Evolutionary conservation across 2,113 vertebrate genomes (phyloP), one percentile per base, ranked within the genome.

Genomic region (Tetrao urogallus): DNA sequence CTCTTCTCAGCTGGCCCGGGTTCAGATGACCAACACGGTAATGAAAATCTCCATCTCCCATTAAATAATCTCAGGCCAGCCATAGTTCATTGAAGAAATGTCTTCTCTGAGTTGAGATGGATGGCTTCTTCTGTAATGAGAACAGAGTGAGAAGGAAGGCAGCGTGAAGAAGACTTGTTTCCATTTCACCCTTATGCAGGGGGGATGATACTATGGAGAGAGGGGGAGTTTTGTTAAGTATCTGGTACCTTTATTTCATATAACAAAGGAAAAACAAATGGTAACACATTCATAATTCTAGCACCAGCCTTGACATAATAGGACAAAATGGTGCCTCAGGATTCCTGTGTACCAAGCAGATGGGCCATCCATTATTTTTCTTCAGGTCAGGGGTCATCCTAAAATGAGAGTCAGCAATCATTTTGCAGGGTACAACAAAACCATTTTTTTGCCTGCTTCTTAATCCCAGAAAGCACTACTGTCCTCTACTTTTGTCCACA

Each of bases 391-490:
- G 40, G 95, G 82, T 96, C 86, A 89, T 30, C 73, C 66, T 81
- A 90, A 94, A 94, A 86, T 0, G 52, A 92, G 91, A 93, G 89
- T 78, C 85, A 90, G 92, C 92, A 89, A 94, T 87, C 92, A 89
- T 95, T 96, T 94, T 86, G 82, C 65, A 82, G 70, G 61, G 52
- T 82, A 80, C 86, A 91, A 88, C 90, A 79, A 93, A 90, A 82
- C 91, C 88, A 43, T 86, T 93, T 95, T 76, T 91, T 86, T 72
- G 27, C 80, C 57, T 64, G 67, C 45, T 86, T 86, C 91, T 95
- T 96, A 91, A 94, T 94, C 95, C 85, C 88, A 96, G 86, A 90
- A 94, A 96, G 60, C 93, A 89, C 78, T 94, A 94, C 92, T 96
- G 89, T 95, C 88, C 82, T 90, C 80, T 94, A 86, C 91, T 95